A percentile compares a stretch with the other conserved stretches of the same genome.
phyloP scores from a whole-genome alignment of 2,113 vertebrate genomes.

The Cottus gobio region DNA sequence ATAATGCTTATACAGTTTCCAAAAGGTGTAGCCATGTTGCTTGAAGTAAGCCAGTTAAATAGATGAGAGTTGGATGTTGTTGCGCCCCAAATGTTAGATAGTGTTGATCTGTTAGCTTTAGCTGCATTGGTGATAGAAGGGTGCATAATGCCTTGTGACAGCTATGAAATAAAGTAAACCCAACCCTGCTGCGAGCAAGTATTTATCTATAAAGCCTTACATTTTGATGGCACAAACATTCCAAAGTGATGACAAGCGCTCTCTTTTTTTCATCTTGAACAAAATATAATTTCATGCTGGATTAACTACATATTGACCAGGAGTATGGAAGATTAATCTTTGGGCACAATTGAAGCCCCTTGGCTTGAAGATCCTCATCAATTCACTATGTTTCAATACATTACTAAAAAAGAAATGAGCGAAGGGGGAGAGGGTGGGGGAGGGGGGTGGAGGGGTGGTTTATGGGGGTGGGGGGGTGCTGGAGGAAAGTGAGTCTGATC shows the following conservation, averaged over 20 bases:
- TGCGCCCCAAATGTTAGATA: conserved; percentile 43
- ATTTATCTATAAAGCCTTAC: conserved; percentile 77
- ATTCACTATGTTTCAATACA: conserved; percentile 55
- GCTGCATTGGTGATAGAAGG: conserved; percentile 56
- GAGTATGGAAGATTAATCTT: conserved; percentile 70
- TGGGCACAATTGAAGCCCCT: conserved; percentile 50
- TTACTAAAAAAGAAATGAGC: conserved; percentile 16
- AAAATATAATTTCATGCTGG: conserved; percentile 84
- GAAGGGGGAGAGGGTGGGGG: not conserved
- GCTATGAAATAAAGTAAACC: conserved; percentile 79
- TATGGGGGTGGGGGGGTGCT: not conserved
- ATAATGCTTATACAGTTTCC: not conserved
- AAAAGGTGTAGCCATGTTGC: conserved; percentile 24
- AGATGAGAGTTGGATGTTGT: conserved; percentile 22
- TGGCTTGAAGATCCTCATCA: conserved; percentile 70
- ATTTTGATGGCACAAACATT: conserved; percentile 79
- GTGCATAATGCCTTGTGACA: conserved; percentile 75
- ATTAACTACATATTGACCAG: conserved; percentile 82
- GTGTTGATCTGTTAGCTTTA: conserved; percentile 59
- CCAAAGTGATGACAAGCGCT: conserved; percentile 74
- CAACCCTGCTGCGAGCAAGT: conserved; percentile 71
- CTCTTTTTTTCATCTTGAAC: conserved; percentile 70
- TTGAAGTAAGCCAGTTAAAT: conserved; percentile 10
- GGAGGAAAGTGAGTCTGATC: conserved; percentile 50
- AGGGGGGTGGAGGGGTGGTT: too few relatives aligned